Conservation (phyloP, 2,797 vertebrate genomes). For the Micromesistius poutassou region DNA sequence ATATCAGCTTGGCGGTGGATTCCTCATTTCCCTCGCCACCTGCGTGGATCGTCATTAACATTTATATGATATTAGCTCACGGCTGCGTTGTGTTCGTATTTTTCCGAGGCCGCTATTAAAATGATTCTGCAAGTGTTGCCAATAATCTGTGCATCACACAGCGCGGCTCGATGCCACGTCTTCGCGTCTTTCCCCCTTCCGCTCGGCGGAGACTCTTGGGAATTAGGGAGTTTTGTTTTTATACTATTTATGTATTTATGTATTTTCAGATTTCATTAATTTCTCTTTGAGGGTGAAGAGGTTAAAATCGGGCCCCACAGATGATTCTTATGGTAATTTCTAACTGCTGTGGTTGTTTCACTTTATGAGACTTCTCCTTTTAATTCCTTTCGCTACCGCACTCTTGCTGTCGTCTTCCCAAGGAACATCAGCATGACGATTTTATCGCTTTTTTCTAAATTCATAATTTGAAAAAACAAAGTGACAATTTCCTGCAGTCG, state of each 20-base stretch:
- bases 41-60: constrained; percentile 74
- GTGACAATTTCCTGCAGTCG: not conserved
- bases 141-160: constrained; percentile 42
- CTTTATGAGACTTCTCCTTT: not conserved
- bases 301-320: too few species aligned
- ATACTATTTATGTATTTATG: not conserved
- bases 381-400: not conserved
- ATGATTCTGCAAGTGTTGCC: constrained; percentile 51
- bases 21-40: constrained; percentile 55
- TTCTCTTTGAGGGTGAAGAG: not conserved
- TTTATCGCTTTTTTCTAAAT: not conserved
- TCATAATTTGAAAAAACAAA: not conserved
- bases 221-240: not conserved
- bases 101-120: constrained; percentile 55
- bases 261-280: not conserved
- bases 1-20: constrained; percentile 59
- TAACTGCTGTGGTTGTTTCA: not conserved
- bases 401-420: not conserved
- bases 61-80: constrained; percentile 78
- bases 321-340: not conserved
- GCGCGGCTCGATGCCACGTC: too few species aligned
- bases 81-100: constrained; percentile 61
- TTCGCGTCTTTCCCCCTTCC: too few species aligned
- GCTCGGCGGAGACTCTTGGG: not conserved
- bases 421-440: not conserved